A percentile compares a stretch with the other conserved stretches of the same genome.
These are phyloP conservation scores for Phaetusa simplex DNA, from an alignment of 2,113 vertebrate species.

Conservation along the genomic window DNA sequence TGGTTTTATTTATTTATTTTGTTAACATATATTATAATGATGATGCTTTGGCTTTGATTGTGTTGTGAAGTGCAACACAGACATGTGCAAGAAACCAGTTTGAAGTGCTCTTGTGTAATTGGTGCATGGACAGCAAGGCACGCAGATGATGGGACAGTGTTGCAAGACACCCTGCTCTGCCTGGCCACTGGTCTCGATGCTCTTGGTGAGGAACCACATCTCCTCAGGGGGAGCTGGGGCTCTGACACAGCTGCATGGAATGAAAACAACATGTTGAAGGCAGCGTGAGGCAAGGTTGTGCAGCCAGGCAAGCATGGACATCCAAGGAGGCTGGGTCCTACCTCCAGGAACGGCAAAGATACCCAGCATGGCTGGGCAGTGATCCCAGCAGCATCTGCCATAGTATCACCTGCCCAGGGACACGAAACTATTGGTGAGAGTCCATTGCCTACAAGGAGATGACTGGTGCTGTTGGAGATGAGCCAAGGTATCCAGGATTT, in stretches of 20 bases:
- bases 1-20: not conserved
- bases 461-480: not conserved
- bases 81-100: not conserved
- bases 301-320: not conserved
- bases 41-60: not conserved
- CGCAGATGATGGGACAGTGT: not conserved
- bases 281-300: not conserved
- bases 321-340: not conserved
- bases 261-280: not conserved
- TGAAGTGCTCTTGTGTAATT: not conserved
- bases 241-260: not conserved
- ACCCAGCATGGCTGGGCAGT: not conserved
- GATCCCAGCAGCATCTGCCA: not conserved
- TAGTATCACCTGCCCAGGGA: not conserved
- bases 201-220: rapidly evolving
- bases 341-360: rapidly evolving
- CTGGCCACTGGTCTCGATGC: rapidly evolving
- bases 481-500: not conserved
- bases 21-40: not conserved
- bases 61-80: not conserved
- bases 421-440: not conserved
- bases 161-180: rapidly evolving
- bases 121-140: rapidly evolving
- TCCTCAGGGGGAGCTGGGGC: not conserved
- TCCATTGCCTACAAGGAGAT: not conserved